Evolutionary conservation across 1,140 invertebrate genomes (phyloP).

Genomic region (Zaprionus davidi): DNA sequence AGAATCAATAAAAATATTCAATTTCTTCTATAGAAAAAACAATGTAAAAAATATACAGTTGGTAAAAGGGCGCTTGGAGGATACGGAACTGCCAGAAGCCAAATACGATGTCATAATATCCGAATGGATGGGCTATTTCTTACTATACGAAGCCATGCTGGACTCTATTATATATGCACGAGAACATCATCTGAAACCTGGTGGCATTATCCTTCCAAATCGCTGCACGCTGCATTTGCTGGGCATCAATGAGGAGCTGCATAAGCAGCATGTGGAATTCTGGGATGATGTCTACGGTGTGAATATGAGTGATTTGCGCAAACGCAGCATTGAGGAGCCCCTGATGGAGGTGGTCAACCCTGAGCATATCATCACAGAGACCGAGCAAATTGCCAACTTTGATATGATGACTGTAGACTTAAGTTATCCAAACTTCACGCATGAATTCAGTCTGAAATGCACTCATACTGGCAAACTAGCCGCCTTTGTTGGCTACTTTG

Average conservation of each 20-base stretch:
- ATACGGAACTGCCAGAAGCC: slow-evolving; percentile 90
- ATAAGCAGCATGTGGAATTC: slow-evolving; percentile 91
- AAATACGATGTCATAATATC: slow-evolving; percentile 98
- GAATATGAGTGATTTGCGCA: slow-evolving; percentile 97
- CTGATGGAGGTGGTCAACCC: slow-evolving; percentile 93
- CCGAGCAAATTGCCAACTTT: slow-evolving; percentile 88
- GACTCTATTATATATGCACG: slow-evolving; percentile 96
- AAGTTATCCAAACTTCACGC: slow-evolving; percentile 92
- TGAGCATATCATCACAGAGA: slow-evolving; percentile 91
- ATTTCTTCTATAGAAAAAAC: slow-evolving; percentile 86
- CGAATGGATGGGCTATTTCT: slow-evolving; percentile 99
- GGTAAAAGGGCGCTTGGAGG: slow-evolving; percentile 94
- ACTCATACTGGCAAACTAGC: slow-evolving; percentile 91
- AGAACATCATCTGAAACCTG: slow-evolving; percentile 92
- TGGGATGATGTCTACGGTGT: slow-evolving; percentile 99
- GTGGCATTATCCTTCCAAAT: slow-evolving; percentile 93
- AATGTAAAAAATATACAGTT: slow-evolving; percentile 87
- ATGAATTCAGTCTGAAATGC: slow-evolving; percentile 90
- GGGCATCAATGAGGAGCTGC: slow-evolving; percentile 93
- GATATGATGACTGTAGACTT: slow-evolving; percentile 93
- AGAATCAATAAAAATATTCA: background rate
- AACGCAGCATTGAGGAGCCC: slow-evolving; percentile 95
- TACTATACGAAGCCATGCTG: slow-evolving; percentile 99
- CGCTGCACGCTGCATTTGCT: slow-evolving; percentile 94
- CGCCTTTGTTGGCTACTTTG: slow-evolving; percentile 96